Percentiles rank a stretch among this genome's conserved stretches.
Conservation (phyloP, 2,113 vertebrate genomes). For the Clupea harengus region DNA sequence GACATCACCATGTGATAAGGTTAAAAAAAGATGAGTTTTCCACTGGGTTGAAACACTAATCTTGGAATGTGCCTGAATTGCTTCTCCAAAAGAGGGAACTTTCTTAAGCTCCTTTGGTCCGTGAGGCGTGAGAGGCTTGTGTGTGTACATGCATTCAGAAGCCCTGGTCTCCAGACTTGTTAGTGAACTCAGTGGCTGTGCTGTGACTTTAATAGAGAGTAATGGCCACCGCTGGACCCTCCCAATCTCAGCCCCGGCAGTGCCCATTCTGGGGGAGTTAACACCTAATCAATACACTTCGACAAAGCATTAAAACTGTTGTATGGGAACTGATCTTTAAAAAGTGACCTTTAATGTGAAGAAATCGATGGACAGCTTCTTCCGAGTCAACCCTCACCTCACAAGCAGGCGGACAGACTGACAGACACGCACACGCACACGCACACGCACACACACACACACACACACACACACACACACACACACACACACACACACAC, state of each 20-base stretch:
- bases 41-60: not conserved
- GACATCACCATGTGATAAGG: not conserved
- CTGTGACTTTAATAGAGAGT: conserved; percentile 34
- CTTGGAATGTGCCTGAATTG: not conserved
- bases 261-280: conserved; percentile 15
- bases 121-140: not conserved
- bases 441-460: conserved; percentile 11
- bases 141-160: conserved; percentile 1
- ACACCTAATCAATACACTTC: conserved; percentile 44
- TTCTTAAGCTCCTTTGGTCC: conserved; percentile 7
- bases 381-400: not conserved
- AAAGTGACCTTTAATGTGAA: conserved; percentile 26
- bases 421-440: conserved; percentile 23
- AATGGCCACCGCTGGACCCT: conserved; percentile 24
- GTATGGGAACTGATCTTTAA: conserved; percentile 35
- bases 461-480: conserved; percentile 17
- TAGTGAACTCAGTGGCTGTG: conserved; percentile 17
- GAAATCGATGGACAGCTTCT: conserved; percentile 34
- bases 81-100: not conserved
- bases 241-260: conserved; percentile 18
- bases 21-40: not conserved
- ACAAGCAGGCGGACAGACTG: conserved; percentile 1
- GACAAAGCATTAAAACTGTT: conserved; percentile 33
- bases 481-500: conserved; percentile 17
- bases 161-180: not conserved